These are phyloP conservation scores for Ochlodes sylvanus DNA, from an alignment of 2,888 invertebrate genomes.

Conservation along the genomic window DNA sequence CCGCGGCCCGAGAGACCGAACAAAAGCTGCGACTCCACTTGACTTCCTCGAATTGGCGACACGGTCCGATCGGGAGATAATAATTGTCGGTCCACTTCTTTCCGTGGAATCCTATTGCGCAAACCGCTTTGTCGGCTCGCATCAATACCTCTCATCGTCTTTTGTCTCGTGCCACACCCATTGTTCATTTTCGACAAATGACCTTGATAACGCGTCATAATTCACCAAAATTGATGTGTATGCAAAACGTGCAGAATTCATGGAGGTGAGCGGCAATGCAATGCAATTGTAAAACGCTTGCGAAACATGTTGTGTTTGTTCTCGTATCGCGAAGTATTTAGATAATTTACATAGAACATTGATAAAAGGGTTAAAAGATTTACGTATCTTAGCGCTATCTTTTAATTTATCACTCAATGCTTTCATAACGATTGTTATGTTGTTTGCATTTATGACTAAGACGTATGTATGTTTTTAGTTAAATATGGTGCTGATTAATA, in stretches of 20 bases:
- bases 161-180: conserved; percentile 80
- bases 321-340: conserved; percentile 15
- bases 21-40: conserved; percentile 54
- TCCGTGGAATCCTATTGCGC: conserved; percentile 83
- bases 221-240: conserved; percentile 63
- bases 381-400: neutral
- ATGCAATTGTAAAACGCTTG: conserved; percentile 22
- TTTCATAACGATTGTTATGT: conserved; percentile 2
- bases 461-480: neutral
- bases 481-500: neutral
- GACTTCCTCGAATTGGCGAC: conserved; percentile 73
- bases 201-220: conserved; percentile 76
- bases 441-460: conserved; percentile 11
- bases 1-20: conserved; percentile 47
- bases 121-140: conserved; percentile 81
- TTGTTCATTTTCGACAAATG: conserved; percentile 77
- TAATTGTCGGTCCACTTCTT: conserved; percentile 82
- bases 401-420: conserved; percentile 12
- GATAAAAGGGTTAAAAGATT: conserved; percentile 9
- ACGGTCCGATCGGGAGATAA: conserved; percentile 76
- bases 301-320: conserved; percentile 11
- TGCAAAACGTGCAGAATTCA: conserved; percentile 23
- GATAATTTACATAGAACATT: conserved; percentile 18
- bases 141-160: conserved; percentile 73
- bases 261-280: neutral